A percentile compares a stretch with the other conserved stretches of the same genome.
Conservation (phyloP, 2,797 vertebrate genomes). For the Carduelis carduelis region DNA sequence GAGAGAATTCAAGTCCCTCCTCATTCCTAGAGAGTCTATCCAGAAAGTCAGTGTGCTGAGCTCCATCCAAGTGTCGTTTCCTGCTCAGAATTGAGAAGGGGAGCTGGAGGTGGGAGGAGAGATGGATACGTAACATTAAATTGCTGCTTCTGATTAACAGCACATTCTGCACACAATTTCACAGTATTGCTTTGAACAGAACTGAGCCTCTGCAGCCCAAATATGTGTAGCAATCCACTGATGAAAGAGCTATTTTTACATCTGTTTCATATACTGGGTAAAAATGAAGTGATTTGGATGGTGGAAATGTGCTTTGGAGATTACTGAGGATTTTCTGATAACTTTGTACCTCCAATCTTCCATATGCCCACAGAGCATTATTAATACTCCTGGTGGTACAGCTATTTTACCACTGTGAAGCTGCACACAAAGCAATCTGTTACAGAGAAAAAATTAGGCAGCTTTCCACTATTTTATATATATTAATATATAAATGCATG, state of each 20-base stretch:
- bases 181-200: conserved; percentile 32
- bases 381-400: background rate
- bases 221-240: conserved; percentile 8
- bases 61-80: conserved; percentile 45
- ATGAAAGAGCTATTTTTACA: conserved; percentile 63
- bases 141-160: conserved; percentile 59
- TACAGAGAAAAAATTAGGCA: background rate
- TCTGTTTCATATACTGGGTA: conserved; percentile 54
- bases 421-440: background rate
- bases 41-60: conserved; percentile 51
- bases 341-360: conserved; percentile 15
- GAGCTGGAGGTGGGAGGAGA: background rate
- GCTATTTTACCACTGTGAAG: background rate
- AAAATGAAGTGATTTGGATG: conserved; percentile 43
- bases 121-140: conserved; percentile 1
- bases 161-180: conserved; percentile 40
- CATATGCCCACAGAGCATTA: conserved; percentile 15
- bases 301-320: conserved; percentile 36
- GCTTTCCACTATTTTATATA: background rate
- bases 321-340: conserved; percentile 57
- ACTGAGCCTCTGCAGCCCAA: conserved; percentile 29
- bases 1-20: conserved; percentile 66
- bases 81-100: conserved; percentile 40
- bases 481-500: background rate
- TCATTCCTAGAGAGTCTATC: conserved; percentile 64